Base-by-base conservation (phyloP, 2,113 vertebrate species). In the Connochaetes taurinus region DNA sequence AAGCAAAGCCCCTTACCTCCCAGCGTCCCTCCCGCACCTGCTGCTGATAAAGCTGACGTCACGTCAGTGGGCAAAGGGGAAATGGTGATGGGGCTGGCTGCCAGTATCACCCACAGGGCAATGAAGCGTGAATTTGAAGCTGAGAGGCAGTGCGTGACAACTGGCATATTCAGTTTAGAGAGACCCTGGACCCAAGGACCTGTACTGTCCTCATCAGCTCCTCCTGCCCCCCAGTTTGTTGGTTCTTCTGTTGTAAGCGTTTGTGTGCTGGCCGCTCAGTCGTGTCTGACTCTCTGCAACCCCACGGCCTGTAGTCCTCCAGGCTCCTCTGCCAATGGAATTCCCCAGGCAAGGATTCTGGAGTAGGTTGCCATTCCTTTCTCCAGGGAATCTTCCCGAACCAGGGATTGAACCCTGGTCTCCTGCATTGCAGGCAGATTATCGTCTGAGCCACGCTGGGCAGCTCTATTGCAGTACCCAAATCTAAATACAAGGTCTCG, bases 171-270 rank as follows among this genome's bases (percentile, higher is more conserved):
- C 33, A 1, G 33, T 91, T 40, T 91, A 67, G 31, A 60, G 71
- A 82, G 47, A 58, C 43, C 43, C 83, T 64, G 36, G 67, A 2
- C 82, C 47, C 31, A 6, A 0, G 74, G 55, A 4, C 27, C 90
- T 25, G 7, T 10, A 8, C 81, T 40, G 0, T 23, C 40, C 55
- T 58, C 17, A 0, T 17, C 25, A 25, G 1, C 43, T 45, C n/a
- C 67, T 71, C 36, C 21, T 40, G 1, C 57, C 36, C 43, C 55
- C 40, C n/a, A 13, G 14, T 17, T 36, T 60, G 21, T 27, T n/a
- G 50, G 13, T 57, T 25, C 82, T 82, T 83, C 40, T 6, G 5
- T 25, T 43, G 36, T 43, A 14, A 76, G 40, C 4, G 3, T 43
- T 7, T 15, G 40, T 27, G 12, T 43, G 71, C 40, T 43, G 40